Percentiles rank a stretch among this genome's conserved stretches.
These are phyloP conservation scores for Pogonus chalceus DNA, from an alignment of 1,140 invertebrate species.

Conservation along the genomic window DNA sequence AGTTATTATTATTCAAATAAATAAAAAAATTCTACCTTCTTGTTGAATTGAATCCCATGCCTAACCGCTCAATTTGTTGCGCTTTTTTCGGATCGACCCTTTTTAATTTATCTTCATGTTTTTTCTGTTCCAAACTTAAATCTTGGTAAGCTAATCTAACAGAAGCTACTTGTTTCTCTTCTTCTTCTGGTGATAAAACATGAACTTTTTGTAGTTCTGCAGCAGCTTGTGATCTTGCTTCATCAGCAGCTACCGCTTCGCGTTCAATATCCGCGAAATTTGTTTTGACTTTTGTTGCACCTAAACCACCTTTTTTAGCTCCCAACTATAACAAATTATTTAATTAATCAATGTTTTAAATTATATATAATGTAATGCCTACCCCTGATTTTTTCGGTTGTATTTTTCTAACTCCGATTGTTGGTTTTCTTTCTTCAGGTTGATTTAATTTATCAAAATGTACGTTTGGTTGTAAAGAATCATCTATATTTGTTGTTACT, in stretches of 20 bases:
- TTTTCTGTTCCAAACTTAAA: slow-evolving; percentile 64
- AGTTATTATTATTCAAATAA: too few relatives aligned
- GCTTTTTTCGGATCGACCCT: slow-evolving; percentile 77
- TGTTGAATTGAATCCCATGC: slow-evolving; percentile 78
- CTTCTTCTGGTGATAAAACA: slow-evolving; percentile 36
- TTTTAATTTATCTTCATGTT: slow-evolving; percentile 67
- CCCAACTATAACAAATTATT: slow-evolving; percentile 49
- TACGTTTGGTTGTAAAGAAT: slow-evolving; percentile 29
- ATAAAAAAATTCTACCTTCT: slow-evolving; percentile 42
- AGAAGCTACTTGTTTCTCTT: slow-evolving; percentile 55
- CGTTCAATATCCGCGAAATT: slow-evolving; percentile 96
- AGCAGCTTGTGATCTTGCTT: slow-evolving; percentile 50
- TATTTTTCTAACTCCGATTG: slow-evolving; percentile 58
- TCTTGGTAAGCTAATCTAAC: slow-evolving; percentile 86
- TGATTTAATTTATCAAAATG: slow-evolving; percentile 32
- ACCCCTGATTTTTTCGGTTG: slow-evolving; percentile 54
- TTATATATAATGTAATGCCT: slow-evolving; percentile 27
- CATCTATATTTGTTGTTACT: neutral
- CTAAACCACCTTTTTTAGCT: slow-evolving; percentile 80
- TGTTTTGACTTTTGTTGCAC: slow-evolving; percentile 88
- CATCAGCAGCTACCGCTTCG: slow-evolving; percentile 72
- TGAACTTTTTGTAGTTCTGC: slow-evolving; percentile 43
- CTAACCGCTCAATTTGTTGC: slow-evolving; percentile 81
- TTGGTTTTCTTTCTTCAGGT: slow-evolving; percentile 50
- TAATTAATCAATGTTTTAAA: neutral